These are phyloP conservation scores for Heliconius charithonia DNA, from an alignment of 2,888 invertebrate species.

Conservation along the genomic window DNA sequence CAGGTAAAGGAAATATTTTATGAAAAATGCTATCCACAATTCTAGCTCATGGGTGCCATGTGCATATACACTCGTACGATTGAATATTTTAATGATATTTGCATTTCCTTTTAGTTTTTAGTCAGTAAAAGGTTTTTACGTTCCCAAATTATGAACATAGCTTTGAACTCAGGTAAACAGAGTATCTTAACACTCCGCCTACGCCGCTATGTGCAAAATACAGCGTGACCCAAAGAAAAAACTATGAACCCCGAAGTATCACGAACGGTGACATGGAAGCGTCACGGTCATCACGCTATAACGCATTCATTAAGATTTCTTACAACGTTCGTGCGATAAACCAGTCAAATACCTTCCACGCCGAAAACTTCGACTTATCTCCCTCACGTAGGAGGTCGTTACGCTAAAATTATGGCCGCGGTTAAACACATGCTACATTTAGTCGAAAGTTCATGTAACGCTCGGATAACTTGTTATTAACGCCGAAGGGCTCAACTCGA, in stretches of 20 bases:
- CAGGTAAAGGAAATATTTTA: too few relatives aligned
- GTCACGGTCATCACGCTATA: conserved; percentile 6
- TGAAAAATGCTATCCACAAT: too few relatives aligned
- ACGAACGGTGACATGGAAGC: neutral
- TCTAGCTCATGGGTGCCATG: too few relatives aligned
- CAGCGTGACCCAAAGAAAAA: too few relatives aligned
- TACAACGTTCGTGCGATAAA: conserved; percentile 79
- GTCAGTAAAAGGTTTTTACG: neutral
- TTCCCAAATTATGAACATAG: neutral
- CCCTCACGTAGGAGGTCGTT: conserved; percentile 80
- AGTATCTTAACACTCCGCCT: too few relatives aligned
- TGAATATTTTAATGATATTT: too few relatives aligned
- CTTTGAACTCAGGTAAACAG: neutral
- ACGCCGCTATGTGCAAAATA: too few relatives aligned
- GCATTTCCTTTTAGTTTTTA: neutral
- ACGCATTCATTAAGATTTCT: conserved; percentile 78
- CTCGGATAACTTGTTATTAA: conserved; percentile 75
- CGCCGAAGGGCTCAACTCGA: conserved; percentile 55
- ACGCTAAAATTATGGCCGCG: conserved; percentile 77
- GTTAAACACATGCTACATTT: conserved; percentile 83
- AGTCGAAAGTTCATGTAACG: conserved; percentile 78
- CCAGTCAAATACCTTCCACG: conserved; percentile 64
- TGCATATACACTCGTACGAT: too few relatives aligned
- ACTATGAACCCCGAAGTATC: too few relatives aligned
- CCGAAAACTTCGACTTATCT: conserved; percentile 82